Conservation (phyloP, 2,113 vertebrate genomes). For the Chrysemys picta region DNA sequence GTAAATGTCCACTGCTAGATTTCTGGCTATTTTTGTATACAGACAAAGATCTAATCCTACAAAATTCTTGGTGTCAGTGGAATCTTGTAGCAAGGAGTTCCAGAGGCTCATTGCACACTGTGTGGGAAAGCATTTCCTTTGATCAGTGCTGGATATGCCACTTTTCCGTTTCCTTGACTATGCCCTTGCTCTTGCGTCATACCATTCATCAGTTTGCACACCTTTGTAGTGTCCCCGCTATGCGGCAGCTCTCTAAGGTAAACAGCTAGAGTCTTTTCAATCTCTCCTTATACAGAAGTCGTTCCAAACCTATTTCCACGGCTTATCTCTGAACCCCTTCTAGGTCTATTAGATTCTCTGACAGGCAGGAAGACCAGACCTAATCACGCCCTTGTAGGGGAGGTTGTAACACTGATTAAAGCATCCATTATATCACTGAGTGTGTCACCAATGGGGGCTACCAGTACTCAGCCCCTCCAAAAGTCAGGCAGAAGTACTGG, state of each 20-base stretch:
- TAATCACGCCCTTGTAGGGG: not conserved
- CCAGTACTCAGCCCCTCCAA: not conserved
- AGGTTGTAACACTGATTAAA: conserved; percentile 20
- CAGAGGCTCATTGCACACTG: not conserved
- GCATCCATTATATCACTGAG: conserved; percentile 15
- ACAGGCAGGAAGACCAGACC: not conserved
- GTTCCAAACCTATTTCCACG: not conserved
- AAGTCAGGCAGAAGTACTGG: not conserved
- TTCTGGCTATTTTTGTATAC: not conserved
- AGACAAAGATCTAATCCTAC: not conserved
- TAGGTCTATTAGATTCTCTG: not conserved
- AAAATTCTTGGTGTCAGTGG: not conserved
- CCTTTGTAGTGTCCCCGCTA: not conserved
- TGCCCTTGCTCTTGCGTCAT: not conserved
- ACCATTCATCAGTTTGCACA: not conserved
- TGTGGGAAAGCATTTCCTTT: not conserved
- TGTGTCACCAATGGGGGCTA: not conserved
- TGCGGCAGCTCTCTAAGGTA: not conserved
- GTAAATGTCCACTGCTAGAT: not conserved
- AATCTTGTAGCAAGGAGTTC: not conserved
- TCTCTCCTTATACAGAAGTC: not conserved
- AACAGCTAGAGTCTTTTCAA: not conserved
- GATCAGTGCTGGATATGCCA: not conserved
- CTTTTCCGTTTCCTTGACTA: not conserved
- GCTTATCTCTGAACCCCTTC: not conserved